Conservation (phyloP, 2,113 vertebrate species). For the Peromyscus maniculatus region DNA sequence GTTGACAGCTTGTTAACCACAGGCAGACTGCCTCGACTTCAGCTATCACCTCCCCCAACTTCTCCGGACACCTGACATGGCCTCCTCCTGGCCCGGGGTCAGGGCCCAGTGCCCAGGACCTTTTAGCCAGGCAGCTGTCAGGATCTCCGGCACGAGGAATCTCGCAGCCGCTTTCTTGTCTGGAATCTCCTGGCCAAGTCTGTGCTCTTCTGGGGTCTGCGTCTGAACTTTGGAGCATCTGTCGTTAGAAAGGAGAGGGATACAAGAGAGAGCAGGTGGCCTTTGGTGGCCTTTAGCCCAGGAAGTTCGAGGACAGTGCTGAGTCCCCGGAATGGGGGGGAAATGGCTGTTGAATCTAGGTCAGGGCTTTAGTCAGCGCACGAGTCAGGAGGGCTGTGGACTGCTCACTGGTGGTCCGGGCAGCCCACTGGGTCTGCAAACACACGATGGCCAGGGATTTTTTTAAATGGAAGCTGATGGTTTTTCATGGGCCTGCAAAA, state of each 20-base stretch:
- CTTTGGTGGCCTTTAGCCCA: constrained; percentile 6
- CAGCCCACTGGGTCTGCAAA: not conserved
- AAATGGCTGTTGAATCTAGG: not conserved
- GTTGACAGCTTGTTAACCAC: constrained; percentile 68
- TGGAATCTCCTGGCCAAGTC: constrained; percentile 62
- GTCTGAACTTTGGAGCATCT: constrained; percentile 62
- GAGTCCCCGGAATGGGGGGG: not conserved
- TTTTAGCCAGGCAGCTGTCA: constrained; percentile 68
- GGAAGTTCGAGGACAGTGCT: not conserved
- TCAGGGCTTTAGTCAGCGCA: accelerated
- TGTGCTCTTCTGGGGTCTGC: constrained; percentile 57
- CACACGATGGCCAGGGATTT: not conserved
- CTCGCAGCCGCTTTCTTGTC: constrained; percentile 44
- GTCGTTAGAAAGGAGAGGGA: not conserved
- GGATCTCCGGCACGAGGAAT: constrained; percentile 70
- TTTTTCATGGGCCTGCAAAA: not conserved
- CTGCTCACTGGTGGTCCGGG: not conserved
- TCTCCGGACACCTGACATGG: constrained; percentile 73
- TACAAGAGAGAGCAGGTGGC: constrained; percentile 45
- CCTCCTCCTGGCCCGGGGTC: constrained; percentile 54
- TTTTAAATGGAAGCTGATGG: not conserved
- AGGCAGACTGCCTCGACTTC: constrained; percentile 37
- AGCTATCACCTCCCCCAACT: constrained; percentile 47
- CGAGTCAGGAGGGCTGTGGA: not conserved
- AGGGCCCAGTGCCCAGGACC: constrained; percentile 60